Base-by-base conservation (phyloP, 2,113 vertebrate genomes). In the Ranitomeya variabilis region DNA sequence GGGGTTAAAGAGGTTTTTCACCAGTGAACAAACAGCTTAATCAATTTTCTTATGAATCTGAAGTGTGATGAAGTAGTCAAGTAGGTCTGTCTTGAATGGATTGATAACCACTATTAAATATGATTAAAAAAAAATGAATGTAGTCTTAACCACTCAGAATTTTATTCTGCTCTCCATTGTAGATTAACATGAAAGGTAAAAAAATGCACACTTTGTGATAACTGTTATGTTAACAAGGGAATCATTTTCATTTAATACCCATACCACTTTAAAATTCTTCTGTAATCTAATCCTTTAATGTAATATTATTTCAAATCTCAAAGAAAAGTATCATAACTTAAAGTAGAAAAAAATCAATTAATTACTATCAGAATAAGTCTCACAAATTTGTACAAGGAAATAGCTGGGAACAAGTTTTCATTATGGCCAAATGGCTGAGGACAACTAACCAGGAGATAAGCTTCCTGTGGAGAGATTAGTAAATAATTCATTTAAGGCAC, bases 271-370 rank as follows among this genome's bases (percentile, higher is more conserved):
- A 55, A 80, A 69, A 57, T 37, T 66, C 67, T 60, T n/a, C 23
- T 16, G 18, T 82, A 87, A 81, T 87, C 59, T 80, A 71, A 87
- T 73, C 78, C 62, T 87, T 87, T 87, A 82, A 87, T 82, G 31
- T 60, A 87, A 80, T 71, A 87, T 64, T 79, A 71, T 82, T 87
- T 80, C 55, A 81, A 81, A 60, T 60, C 66, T 87, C 55, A 62
- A 86, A 64, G 31, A 31, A 78, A 76, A 73, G 66, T 73, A 59
- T 26, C 73, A 64, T 31, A 80, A n/a, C 66, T 8, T 73, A 31
- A 55, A 66, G 71, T 14, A 14, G 37, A 62, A 87, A 66, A 51
- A 80, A 80, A 67, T 87, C 74, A 57, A 79, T 71, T 60, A 82
- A 81, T 60, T 87, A 60, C 12, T 71, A 54, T 55, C 7, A 4